A percentile compares a stretch with the other conserved stretches of the same genome.
Conservation (phyloP, 1,140 invertebrate genomes). For the Pseudachorutes palmiensis region DNA sequence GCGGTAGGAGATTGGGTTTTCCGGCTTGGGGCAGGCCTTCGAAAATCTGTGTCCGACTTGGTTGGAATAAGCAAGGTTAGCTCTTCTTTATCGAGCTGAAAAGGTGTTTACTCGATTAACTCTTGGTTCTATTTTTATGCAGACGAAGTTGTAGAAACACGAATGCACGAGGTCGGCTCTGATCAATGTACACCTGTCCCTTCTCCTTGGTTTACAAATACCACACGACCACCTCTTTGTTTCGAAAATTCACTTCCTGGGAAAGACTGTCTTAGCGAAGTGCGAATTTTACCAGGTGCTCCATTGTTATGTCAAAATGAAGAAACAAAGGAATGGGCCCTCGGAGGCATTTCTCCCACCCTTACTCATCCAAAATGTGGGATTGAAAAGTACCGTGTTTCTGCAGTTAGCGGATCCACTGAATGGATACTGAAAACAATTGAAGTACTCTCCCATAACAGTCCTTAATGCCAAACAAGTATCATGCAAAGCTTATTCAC, state of each 20-base stretch:
- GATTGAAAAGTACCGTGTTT: slow-evolving; percentile 32
- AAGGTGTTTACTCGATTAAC: background rate
- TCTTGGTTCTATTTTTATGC: background rate
- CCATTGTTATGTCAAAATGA: slow-evolving; percentile 37
- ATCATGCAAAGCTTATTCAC: too few relatives aligned
- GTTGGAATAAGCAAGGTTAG: slow-evolving; percentile 37
- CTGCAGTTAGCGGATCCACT: slow-evolving; percentile 29
- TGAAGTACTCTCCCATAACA: slow-evolving; percentile 30
- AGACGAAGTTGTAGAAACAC: slow-evolving; percentile 36
- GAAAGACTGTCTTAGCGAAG: slow-evolving; percentile 33
- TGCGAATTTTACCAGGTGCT: slow-evolving; percentile 33
- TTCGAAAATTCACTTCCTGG: slow-evolving; percentile 34
- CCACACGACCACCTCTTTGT: slow-evolving; percentile 24
- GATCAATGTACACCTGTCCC: slow-evolving; percentile 24
- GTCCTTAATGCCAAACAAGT: background rate
- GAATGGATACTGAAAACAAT: slow-evolving; percentile 38
- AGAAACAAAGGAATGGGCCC: slow-evolving; percentile 37
- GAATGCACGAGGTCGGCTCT: slow-evolving; percentile 31
- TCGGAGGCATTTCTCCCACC: slow-evolving; percentile 27
- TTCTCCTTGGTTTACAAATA: background rate
- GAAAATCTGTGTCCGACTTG: slow-evolving; percentile 29
- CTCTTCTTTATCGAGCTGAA: background rate
- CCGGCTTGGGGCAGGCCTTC: slow-evolving; percentile 28
- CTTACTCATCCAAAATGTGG: slow-evolving; percentile 36
- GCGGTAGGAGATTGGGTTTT: slow-evolving; percentile 13